Evolutionary conservation across 2,888 invertebrate species (phyloP), one percentile per base, ranked within the genome.

Genomic region (Cantharis rustica): DNA sequence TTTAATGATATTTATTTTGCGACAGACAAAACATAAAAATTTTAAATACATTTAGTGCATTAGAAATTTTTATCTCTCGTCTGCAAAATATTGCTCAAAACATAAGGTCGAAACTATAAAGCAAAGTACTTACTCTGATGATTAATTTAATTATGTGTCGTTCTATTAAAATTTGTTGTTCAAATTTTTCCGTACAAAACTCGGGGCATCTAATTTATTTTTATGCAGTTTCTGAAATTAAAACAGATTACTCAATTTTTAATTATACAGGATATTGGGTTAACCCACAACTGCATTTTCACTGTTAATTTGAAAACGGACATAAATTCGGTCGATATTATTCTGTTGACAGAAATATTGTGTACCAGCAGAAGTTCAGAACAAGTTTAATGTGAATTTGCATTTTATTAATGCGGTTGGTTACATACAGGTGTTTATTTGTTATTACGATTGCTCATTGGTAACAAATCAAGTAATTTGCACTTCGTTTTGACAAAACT

Each of bases 381-480:
- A 66, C 69, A 47, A 27, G 66, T 63, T 73, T 64, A 68, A 73
- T 47, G 47, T 31, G 64, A 27, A 62, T 73, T 73, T 68, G 68
- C 62, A 62, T 68, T 68, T 73, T 69, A 61, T 63, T 73, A 68
- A 73, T 73, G 61, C 61, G 16, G 62, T 27, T 10, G 23, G 23
- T 9, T 72, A n/a, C 66, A 20, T 72, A 20, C 68, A 72, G 62
- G 26, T 71, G 62, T 63, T 71, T 63, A 71, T 63, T 47, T 47
- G 26, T 26, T 62, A 72, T 66, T 31, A 13, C 31, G 31, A 31
- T 31, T 72, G 66, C 31, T 72, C 47, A 66, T 72, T 47, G 72
- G 47, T 66, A 72, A 62, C 73, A 61, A 73, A 73, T 73, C 73
- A 68, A 64, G 69, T 16, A 74, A 74, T 74, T 74, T 74, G 73